These are phyloP conservation scores for Leucania comma DNA, from an alignment of 2,888 invertebrate species.

Conservation along the genomic window DNA sequence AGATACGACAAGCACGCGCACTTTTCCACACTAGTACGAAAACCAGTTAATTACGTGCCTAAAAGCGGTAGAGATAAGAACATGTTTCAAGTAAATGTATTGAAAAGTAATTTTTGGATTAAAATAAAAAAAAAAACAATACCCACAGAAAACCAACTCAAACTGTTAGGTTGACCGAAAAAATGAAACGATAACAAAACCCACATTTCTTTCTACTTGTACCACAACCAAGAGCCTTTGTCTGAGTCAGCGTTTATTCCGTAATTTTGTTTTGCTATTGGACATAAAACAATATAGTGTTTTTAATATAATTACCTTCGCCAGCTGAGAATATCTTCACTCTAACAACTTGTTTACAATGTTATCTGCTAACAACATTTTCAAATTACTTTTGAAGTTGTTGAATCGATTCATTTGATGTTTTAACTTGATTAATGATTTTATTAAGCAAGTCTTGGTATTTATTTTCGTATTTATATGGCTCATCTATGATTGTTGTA, in stretches of 20 bases:
- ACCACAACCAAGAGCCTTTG: conserved; percentile 57
- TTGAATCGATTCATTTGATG: conserved; percentile 13
- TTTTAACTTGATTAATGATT: conserved; percentile 2
- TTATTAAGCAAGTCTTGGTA: neutral
- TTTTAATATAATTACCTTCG: conserved; percentile 67
- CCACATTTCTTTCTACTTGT: conserved; percentile 27
- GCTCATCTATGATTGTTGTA: too few species aligned
- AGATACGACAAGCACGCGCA: too few species aligned
- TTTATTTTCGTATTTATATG: too few species aligned
- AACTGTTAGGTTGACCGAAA: neutral
- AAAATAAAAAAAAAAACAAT: neutral
- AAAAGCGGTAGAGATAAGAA: too few species aligned
- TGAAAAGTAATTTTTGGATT: too few species aligned
- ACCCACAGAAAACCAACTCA: neutral
- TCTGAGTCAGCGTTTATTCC: conserved; percentile 62
- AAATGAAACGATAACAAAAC: neutral
- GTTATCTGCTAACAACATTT: conserved; percentile 36
- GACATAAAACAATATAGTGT: conserved; percentile 64
- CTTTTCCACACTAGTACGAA: too few species aligned
- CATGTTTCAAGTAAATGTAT: too few species aligned
- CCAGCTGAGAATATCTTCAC: conserved; percentile 46
- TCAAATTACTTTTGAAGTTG: conserved; percentile 17
- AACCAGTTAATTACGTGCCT: too few species aligned
- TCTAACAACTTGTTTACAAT: conserved; percentile 33
- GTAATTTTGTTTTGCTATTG: conserved; percentile 69